Evolutionary conservation across 2,113 vertebrate species (phyloP), one percentile per base, ranked within the genome.

Genomic region (Uria lomvia): DNA sequence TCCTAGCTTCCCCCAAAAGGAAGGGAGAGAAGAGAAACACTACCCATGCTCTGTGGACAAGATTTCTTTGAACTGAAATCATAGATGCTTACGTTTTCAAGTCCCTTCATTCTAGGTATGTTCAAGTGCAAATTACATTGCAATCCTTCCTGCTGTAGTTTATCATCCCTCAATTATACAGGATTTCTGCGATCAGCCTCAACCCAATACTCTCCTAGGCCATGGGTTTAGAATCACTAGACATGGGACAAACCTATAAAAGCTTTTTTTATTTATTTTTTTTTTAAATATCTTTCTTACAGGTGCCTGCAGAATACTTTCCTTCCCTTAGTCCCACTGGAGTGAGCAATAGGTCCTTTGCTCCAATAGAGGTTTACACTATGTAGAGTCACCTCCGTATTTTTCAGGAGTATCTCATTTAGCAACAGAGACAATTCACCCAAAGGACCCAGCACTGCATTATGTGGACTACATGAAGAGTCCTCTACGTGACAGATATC

Each of bases 311-410:
- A 68, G 58, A 85, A 75, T 49, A 49, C 21, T 67, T 62, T 74
- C 23, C n/a, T 45, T 89, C 30, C 32, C 21, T 72, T 12, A 36
- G 23, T 34, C 75, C 14, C 70, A 32, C 52, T n/a, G 18, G 30
- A 71, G 68, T 0, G 8, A 73, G 56, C 11, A 18, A 6, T 74
- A 11, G 9, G 13, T 3, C 22, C 9, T 4, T 42, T 82, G 58
- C 65, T 65, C 56, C 8, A 2, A 21, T 1, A 72, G 4, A 67
- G 12, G 7, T 36, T 45, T 86, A 42, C 20, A 21, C 32, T 34
- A 29, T 5, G 9, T 21, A 55, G 2, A 86, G 26, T 34, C 24
- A 36, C 40, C 32, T 66, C 36, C 1, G 0, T 30, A 32, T 53
- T 88, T 75, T 90, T 29, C 4, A 19, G 38, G 88, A 86, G 5